Conservation (phyloP, 1,140 invertebrate species). For the Drosophila watanabei region DNA sequence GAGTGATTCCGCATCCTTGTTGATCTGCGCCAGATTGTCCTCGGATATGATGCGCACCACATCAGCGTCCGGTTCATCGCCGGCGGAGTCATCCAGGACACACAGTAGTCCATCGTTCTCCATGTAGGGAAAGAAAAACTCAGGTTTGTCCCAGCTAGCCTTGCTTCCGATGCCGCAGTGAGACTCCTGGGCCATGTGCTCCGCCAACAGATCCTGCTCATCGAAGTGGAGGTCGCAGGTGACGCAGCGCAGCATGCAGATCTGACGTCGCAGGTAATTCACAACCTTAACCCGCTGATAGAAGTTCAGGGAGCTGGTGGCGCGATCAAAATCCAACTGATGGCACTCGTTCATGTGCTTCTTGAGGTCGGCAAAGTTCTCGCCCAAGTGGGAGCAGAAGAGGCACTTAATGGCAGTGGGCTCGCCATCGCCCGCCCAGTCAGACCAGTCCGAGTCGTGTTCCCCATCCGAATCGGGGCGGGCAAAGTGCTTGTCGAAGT, state of each 20-base stretch:
- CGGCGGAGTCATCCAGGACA: slow-evolving; percentile 89
- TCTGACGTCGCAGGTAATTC: slow-evolving; percentile 93
- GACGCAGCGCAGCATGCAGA: slow-evolving; percentile 90
- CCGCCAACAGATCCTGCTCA: slow-evolving; percentile 86
- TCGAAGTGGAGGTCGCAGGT: slow-evolving; percentile 89
- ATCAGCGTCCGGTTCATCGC: slow-evolving; percentile 86
- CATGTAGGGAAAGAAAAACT: slow-evolving; percentile 96
- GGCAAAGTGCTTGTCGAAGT: slow-evolving; percentile 76
- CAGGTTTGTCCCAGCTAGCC: slow-evolving; percentile 92
- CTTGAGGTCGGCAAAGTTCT: slow-evolving; percentile 88
- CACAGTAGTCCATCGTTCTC: slow-evolving; percentile 95
- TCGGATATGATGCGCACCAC: slow-evolving; percentile 79
- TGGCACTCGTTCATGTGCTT: slow-evolving; percentile 90
- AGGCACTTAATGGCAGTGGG: slow-evolving; percentile 89
- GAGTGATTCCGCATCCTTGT: slow-evolving; percentile 80
- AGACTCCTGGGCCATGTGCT: slow-evolving; percentile 89
- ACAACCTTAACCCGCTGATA: slow-evolving; percentile 96
- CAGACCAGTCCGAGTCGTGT: slow-evolving; percentile 91
- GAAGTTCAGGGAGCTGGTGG: slow-evolving; percentile 89
- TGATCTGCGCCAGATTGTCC: slow-evolving; percentile 72
- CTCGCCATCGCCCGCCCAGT: slow-evolving; percentile 90
- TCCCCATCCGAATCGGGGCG: slow-evolving; percentile 85
- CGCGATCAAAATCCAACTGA: slow-evolving; percentile 89
- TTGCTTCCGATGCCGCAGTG: slow-evolving; percentile 90
- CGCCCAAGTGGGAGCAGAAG: slow-evolving; percentile 88